Evolutionary conservation across 2,888 invertebrate genomes (phyloP).

Genomic region (Acleris literana): DNA sequence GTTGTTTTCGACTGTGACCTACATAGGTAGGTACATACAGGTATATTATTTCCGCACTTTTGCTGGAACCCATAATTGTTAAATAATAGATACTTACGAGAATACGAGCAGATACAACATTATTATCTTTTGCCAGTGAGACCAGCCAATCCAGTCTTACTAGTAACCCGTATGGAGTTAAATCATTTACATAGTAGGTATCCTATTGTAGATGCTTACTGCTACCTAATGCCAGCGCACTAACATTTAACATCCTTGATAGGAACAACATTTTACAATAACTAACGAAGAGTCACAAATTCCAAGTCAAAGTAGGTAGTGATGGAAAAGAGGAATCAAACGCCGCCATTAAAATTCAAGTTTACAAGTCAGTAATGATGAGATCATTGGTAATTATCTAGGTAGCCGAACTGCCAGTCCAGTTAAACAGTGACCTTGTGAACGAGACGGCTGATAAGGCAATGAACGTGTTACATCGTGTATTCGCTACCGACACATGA

Average conservation of each 20-base stretch:
- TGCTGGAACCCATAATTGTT: too few relatives aligned
- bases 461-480: conserved; percentile 53
- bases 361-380: conserved; percentile 50
- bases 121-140: not conserved
- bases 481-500: conserved; percentile 26
- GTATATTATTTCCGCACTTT: too few relatives aligned
- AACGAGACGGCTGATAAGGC: conserved; percentile 75
- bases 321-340: conserved; percentile 1
- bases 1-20: not conserved
- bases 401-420: conserved; percentile 57
- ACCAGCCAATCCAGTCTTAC: conserved; percentile 1
- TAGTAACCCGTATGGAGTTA: not conserved
- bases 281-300: too few relatives aligned
- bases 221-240: too few relatives aligned
- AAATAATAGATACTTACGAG: not conserved
- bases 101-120: not conserved
- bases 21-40: not conserved
- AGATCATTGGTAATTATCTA: conserved; percentile 69
- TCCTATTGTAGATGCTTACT: too few relatives aligned
- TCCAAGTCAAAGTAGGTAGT: not conserved
- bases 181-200: too few relatives aligned
- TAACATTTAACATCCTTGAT: too few relatives aligned
- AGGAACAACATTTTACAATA: too few relatives aligned
- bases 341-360: conserved; percentile 14
- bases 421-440: conserved; percentile 78